Evolutionary conservation across 2,797 vertebrate species (phyloP).

Genomic region (Brachyrhaphis roseni): DNA sequence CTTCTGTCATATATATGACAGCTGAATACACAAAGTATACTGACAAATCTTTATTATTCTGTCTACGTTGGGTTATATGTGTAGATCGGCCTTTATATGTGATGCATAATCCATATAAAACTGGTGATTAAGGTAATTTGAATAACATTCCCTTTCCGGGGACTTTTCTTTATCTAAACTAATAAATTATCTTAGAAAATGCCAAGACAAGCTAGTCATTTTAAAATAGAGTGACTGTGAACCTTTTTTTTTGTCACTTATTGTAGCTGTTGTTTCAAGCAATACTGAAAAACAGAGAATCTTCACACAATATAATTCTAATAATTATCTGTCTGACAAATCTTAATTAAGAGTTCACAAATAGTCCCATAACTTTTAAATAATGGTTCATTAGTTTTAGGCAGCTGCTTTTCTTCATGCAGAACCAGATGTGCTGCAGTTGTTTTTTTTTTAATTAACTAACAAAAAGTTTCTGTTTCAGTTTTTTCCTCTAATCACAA

Average conservation of each 20-base stretch:
- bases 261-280: background rate
- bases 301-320: background rate
- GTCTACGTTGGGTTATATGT: background rate
- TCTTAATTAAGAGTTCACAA: background rate
- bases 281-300: background rate
- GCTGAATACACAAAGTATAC: background rate
- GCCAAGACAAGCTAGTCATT: background rate
- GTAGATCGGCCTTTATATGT: background rate
- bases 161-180: background rate
- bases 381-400: background rate
- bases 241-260: background rate
- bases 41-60: background rate
- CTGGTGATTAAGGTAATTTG: background rate
- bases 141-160: background rate
- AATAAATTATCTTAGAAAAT: background rate
- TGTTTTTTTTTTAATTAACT: too few species aligned
- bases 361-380: background rate
- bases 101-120: background rate
- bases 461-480: too few species aligned
- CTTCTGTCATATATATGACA: conserved; percentile 2
- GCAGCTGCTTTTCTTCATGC: background rate
- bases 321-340: background rate
- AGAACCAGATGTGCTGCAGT: background rate
- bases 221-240: background rate
- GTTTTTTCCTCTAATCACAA: too few species aligned